Percentiles rank a stretch among this genome's conserved stretches.
These are phyloP conservation scores for Pseudopleuronectes americanus DNA, from an alignment of 2,797 vertebrate genomes.

Conservation along the genomic window DNA sequence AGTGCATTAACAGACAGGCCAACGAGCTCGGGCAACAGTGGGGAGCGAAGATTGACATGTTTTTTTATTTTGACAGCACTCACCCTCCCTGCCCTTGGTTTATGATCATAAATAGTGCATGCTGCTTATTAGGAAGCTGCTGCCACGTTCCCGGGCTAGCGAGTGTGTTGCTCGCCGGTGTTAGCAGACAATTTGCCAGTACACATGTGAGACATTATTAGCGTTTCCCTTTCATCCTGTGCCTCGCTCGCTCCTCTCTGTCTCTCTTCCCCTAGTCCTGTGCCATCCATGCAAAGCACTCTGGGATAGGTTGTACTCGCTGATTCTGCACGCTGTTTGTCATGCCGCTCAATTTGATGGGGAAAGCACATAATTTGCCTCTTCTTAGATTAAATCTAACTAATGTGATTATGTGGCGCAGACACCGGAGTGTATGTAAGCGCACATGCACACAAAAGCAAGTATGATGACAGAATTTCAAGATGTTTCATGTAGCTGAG, in stretches of 20 bases:
- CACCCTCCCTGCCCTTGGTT: constrained; percentile 76
- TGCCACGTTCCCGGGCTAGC: constrained; percentile 59
- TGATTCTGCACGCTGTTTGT: constrained; percentile 66
- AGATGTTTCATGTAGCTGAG: constrained; percentile 68
- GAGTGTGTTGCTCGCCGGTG: constrained; percentile 66
- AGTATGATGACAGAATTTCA: constrained; percentile 80
- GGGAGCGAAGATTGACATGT: constrained; percentile 82
- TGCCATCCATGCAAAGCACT: constrained; percentile 73
- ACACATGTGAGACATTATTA: constrained; percentile 82
- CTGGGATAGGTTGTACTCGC: constrained; percentile 63
- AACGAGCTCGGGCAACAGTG: constrained; percentile 70
- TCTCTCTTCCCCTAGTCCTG: constrained; percentile 56
- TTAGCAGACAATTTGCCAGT: constrained; percentile 80
- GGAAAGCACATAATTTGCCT: constrained; percentile 77
- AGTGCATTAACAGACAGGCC: constrained; percentile 73
- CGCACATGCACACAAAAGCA: constrained; percentile 60
- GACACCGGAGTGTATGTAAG: constrained; percentile 59
- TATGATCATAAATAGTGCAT: constrained; percentile 85
- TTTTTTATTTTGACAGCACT: constrained; percentile 82
- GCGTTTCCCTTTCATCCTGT: constrained; percentile 77
- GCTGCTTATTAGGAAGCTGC: constrained; percentile 80
- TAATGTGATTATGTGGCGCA: constrained; percentile 77
- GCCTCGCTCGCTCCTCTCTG: constrained; percentile 52
- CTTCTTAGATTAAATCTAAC: constrained; percentile 80
- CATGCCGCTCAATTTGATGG: constrained; percentile 76